These are phyloP conservation scores for Cataglyphis cursor DNA, from an alignment of 2,888 invertebrate genomes.

Conservation along the genomic window DNA sequence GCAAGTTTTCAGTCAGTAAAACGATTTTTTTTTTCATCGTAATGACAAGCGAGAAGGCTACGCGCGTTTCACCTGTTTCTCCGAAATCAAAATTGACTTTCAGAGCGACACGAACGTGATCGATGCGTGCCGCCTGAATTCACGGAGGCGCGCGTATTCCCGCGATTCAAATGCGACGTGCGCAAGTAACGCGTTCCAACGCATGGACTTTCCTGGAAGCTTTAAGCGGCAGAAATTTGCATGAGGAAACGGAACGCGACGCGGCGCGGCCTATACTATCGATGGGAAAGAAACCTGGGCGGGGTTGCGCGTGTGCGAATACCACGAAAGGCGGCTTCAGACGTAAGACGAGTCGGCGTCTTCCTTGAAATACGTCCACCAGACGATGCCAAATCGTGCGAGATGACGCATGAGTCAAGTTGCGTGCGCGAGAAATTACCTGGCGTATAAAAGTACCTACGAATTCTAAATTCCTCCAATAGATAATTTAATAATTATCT, in stretches of 20 bases:
- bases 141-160: constrained; percentile 66
- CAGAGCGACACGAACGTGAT: constrained; percentile 64
- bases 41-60: neutral
- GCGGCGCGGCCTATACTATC: constrained; percentile 44
- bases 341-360: constrained; percentile 69
- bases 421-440: neutral
- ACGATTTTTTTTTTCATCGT: neutral
- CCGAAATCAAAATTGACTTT: constrained; percentile 69
- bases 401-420: neutral
- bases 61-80: constrained; percentile 59
- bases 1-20: neutral
- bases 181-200: constrained; percentile 68
- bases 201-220: constrained; percentile 74
- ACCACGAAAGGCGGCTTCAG: constrained; percentile 63
- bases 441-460: neutral
- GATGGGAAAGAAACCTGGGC: constrained; percentile 56
- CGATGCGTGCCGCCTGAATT: constrained; percentile 59
- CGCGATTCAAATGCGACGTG: constrained; percentile 51
- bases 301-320: constrained; percentile 62
- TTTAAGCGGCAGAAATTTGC: constrained; percentile 70
- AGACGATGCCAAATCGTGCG: constrained; percentile 61
- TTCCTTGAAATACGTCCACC: constrained; percentile 59
- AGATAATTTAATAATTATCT: neutral
- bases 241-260: constrained; percentile 61
- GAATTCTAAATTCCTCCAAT: neutral